Evolutionary conservation across 2,113 vertebrate species (phyloP), one percentile per base, ranked within the genome.

Genomic region (Pitta sordida): DNA sequence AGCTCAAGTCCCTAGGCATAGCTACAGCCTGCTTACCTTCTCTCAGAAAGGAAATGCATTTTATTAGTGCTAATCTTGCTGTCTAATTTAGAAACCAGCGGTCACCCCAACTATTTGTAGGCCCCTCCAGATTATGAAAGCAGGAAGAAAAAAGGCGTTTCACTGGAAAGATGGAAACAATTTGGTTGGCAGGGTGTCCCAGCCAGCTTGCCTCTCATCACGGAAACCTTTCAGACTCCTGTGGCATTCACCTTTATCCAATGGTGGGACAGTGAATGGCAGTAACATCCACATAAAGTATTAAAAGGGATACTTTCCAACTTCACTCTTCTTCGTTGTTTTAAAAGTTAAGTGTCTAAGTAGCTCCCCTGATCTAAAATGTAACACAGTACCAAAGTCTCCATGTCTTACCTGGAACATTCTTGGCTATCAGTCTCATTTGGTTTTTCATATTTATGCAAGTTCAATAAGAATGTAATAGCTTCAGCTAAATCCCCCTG

Each of bases 121-220:
- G 34, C 95, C n/a, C n/a, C 91, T 97, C 94, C 67, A 96, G 86
- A 80, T 52, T 91, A 83, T 7, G 58, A 55, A 30, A 24, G 74
- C 78, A 96, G 0, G 8, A 70, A 91, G 79, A 20, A 73, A 68
- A 89, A 77, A 87, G 56, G 24, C 30, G 41, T 94, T 89, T 60
- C 63, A 80, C 16, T 55, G 65, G 94, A 88, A 81, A 96, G 62
- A 85, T 94, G 85, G 89, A 91, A 86, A 97, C 95, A 77, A 93
- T 94, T 77, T n/a, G 60, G 41, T 41, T 91, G 78, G 80, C 70
- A 78, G 95, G 91, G 79, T 44, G 51, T 65, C 51, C 79, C 48
- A 90, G 53, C 20, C 53, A 83, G 70, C 67, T 86, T 71, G 13
- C 55, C 56, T 96, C 94, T 93, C 94, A 96, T 94, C 77, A 81